A percentile compares a stretch with the other conserved stretches of the same genome.
phyloP scores from a whole-genome alignment of 2,113 vertebrate genomes.

The Lutjanus erythropterus region DNA sequence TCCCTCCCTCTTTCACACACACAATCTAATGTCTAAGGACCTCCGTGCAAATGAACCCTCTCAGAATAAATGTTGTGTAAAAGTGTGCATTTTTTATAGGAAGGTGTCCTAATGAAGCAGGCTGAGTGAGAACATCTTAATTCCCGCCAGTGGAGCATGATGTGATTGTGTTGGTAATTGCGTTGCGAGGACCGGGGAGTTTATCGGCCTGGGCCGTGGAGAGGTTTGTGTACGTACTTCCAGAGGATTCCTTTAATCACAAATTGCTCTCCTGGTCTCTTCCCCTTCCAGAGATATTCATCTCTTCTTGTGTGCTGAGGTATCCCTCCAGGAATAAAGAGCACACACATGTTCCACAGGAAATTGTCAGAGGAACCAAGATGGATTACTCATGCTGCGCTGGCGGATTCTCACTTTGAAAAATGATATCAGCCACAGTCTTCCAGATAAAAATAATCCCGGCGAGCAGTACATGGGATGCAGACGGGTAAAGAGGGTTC shows the following conservation, averaged over 20 bases:
- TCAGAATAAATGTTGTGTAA: constrained; percentile 53
- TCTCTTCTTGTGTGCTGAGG: constrained; percentile 77
- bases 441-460: constrained; percentile 86
- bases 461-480: constrained; percentile 64
- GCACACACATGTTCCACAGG: constrained; percentile 81
- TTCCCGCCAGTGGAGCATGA: constrained; percentile 64
- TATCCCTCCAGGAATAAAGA: constrained; percentile 85
- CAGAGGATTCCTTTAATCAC: constrained; percentile 81
- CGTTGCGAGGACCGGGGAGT: constrained; percentile 54
- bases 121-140: constrained; percentile 71
- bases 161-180: constrained; percentile 79
- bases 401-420: constrained; percentile 85
- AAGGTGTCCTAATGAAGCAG: constrained; percentile 72
- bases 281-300: constrained; percentile 78
- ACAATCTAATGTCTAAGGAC: constrained; percentile 27
- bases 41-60: constrained; percentile 32
- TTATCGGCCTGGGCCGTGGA: constrained; percentile 58
- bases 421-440: constrained; percentile 84
- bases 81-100: constrained; percentile 50
- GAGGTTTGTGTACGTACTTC: constrained; percentile 60
- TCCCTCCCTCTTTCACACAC: background rate
- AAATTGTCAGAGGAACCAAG: constrained; percentile 86
- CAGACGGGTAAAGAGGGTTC: constrained; percentile 64
- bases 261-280: constrained; percentile 77
- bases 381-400: constrained; percentile 87